A percentile compares a stretch with the other conserved stretches of the same genome.
phyloP scores from a whole-genome alignment of 2,797 vertebrate species.

The Rhabdomys pumilio region DNA sequence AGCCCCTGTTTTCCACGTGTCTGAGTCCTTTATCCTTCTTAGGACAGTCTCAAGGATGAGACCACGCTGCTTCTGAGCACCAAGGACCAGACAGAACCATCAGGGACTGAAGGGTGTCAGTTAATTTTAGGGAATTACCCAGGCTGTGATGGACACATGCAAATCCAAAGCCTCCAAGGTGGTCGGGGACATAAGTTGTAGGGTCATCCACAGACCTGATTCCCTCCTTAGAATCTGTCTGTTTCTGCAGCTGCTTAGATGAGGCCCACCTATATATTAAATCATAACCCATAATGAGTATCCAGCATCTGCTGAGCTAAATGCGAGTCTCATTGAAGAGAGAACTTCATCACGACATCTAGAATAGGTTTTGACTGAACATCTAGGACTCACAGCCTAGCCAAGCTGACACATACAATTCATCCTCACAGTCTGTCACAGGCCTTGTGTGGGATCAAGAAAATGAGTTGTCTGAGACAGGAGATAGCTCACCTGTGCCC shows the following conservation, averaged over 20 bases:
- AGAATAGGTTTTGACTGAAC: neutral
- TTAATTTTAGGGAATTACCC: neutral
- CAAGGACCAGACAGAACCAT: neutral
- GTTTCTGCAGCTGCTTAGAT: neutral
- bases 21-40: neutral
- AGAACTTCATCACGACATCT: neutral
- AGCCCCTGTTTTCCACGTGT: neutral
- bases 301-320: neutral
- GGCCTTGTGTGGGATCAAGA: neutral
- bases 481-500: neutral
- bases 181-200: neutral
- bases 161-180: neutral
- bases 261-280: neutral
- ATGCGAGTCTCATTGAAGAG: neutral
- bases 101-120: no score
- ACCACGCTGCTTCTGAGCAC: neutral
- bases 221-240: neutral
- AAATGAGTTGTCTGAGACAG: slow-evolving; percentile 16
- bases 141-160: neutral
- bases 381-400: neutral
- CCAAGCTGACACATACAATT: neutral
- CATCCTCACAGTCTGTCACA: neutral
- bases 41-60: neutral
- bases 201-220: neutral
- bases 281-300: neutral